phyloP scores from a whole-genome alignment of 2,888 invertebrate species.

The Achlya flavicornis region DNA sequence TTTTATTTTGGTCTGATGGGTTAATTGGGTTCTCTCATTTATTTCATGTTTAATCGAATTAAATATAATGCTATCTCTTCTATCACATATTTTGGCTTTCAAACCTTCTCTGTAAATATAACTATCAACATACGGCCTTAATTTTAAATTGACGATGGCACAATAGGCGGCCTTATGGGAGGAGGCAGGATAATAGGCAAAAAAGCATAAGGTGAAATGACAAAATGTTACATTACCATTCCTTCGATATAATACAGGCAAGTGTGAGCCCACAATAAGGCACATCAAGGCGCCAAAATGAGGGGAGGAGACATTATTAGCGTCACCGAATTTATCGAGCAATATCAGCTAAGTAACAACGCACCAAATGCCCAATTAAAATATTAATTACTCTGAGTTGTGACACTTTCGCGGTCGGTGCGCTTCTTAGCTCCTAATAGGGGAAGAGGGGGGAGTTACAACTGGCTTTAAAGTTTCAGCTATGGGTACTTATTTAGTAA shows the following conservation, averaged over 20 bases:
- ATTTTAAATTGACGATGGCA: too few relatives aligned
- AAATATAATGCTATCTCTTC: background rate
- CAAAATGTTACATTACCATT: background rate
- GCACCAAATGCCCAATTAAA: constrained; percentile 82
- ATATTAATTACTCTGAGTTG: constrained; percentile 82
- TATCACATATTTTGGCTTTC: too few relatives aligned
- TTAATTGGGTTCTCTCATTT: too few relatives aligned
- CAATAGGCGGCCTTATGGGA: too few relatives aligned
- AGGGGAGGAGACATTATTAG: constrained; percentile 62
- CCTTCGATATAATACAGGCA: background rate
- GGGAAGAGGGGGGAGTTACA: constrained; percentile 43
- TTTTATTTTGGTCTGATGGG: background rate
- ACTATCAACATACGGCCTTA: too few relatives aligned
- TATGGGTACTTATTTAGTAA: constrained; percentile 21
- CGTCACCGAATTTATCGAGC: constrained; percentile 76
- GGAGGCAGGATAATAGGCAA: too few relatives aligned
- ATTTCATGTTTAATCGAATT: too few relatives aligned
- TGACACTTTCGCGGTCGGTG: constrained; percentile 67
- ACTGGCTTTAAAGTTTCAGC: constrained; percentile 17
- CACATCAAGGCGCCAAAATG: constrained; percentile 2
- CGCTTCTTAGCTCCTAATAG: constrained; percentile 57
- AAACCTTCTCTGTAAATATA: too few relatives aligned
- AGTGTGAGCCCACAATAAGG: background rate
- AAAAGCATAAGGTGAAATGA: too few relatives aligned
- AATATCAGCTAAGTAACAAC: constrained; percentile 79